These are phyloP conservation scores for Melanotaenia boesemani DNA, from an alignment of 2,797 vertebrate species.

Conservation along the genomic window DNA sequence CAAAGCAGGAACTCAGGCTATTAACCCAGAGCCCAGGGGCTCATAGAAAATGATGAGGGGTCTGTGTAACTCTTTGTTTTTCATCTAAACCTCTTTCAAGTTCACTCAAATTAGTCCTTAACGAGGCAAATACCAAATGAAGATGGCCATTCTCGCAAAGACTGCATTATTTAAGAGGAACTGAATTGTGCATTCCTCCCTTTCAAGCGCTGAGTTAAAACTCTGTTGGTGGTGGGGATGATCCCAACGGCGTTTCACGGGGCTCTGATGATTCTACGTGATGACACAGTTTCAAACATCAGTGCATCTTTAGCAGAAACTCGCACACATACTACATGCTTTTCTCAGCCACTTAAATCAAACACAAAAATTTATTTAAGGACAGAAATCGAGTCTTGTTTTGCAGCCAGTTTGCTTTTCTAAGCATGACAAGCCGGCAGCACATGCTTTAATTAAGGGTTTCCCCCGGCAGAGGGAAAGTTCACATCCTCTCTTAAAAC, in stretches of 20 bases:
- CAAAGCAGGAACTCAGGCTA: slow-evolving; percentile 49
- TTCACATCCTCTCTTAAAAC: neutral
- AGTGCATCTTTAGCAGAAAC: slow-evolving; percentile 45
- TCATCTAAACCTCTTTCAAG: slow-evolving; percentile 49
- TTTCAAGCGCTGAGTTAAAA: slow-evolving; percentile 28
- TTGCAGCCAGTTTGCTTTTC: slow-evolving; percentile 27
- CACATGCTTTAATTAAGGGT: neutral
- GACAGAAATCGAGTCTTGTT: slow-evolving; percentile 34
- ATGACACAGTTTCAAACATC: slow-evolving; percentile 64
- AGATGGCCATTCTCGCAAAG: slow-evolving; percentile 28
- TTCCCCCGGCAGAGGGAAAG: neutral
- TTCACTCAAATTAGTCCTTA: slow-evolving; percentile 40
- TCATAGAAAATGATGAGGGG: slow-evolving; percentile 40
- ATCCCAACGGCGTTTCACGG: slow-evolving; percentile 17
- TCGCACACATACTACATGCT: slow-evolving; percentile 22
- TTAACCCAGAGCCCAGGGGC: slow-evolving; percentile 54
- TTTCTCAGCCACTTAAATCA: slow-evolving; percentile 37
- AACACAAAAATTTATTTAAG: slow-evolving; percentile 2
- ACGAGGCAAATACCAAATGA: slow-evolving; percentile 42
- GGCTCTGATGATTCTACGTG: slow-evolving; percentile 50
- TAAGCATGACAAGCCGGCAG: neutral
- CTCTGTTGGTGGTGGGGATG: slow-evolving; percentile 9
- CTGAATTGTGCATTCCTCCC: slow-evolving; percentile 9
- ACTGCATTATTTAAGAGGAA: neutral
- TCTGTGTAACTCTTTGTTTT: slow-evolving; percentile 43